Evolutionary conservation across 2,888 invertebrate genomes (phyloP).

Genomic region (Ectemnius continuus): DNA sequence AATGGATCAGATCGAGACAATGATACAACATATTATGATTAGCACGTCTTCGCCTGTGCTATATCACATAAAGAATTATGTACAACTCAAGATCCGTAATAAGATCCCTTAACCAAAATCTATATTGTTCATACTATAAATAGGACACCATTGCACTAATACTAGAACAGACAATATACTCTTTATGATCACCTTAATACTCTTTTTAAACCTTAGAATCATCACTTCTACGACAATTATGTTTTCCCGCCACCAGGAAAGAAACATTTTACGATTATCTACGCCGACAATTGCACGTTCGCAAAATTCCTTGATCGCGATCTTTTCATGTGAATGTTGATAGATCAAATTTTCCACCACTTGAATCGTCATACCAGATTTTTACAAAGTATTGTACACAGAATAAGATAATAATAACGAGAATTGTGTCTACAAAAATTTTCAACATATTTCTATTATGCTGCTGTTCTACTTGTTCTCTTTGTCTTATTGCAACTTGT

Average conservation of each 20-base stretch:
- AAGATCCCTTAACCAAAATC: conserved; percentile 34
- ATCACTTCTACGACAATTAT: conserved; percentile 17
- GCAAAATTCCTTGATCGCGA: conserved; percentile 16
- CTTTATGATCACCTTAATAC: too few relatives aligned
- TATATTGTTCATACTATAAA: conserved; percentile 15
- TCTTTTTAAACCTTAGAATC: too few relatives aligned
- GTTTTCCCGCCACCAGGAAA: conserved; percentile 11
- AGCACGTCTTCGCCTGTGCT: conserved; percentile 23
- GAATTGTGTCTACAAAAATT: conserved; percentile 70
- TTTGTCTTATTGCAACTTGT: conserved; percentile 72
- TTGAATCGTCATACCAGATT: conserved; percentile 61
- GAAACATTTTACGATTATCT: conserved; percentile 35
- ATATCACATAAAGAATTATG: conserved; percentile 48
- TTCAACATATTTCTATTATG: conserved; percentile 67
- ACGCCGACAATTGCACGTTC: conserved; percentile 14
- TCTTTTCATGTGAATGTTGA: conserved; percentile 34
- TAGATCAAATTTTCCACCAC: conserved; percentile 34
- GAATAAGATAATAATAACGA: conserved; percentile 71
- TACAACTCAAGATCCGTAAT: conserved; percentile 53
- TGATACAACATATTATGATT: conserved; percentile 38
- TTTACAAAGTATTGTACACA: conserved; percentile 71
- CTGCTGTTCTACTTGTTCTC: conserved; percentile 68
- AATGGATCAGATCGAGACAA: conserved; percentile 32
- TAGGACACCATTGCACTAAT: conserved; percentile 41
- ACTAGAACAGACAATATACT: conserved; percentile 15